Conservation (phyloP, 1,140 invertebrate species). For the Drosophila tristis region DNA sequence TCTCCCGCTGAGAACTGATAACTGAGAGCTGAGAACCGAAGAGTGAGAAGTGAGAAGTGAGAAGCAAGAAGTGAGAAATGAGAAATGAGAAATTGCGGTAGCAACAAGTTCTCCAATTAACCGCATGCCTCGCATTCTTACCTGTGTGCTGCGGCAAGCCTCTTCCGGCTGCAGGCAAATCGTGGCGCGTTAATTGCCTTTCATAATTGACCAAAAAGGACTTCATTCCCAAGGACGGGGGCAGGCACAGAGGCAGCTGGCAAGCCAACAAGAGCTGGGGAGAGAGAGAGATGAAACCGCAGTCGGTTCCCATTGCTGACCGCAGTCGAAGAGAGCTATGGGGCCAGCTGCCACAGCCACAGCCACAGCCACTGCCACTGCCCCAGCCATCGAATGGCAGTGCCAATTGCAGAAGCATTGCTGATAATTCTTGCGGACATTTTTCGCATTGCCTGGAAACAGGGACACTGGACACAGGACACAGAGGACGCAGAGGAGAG, state of each 20-base stretch:
- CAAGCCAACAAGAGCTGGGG: no score
- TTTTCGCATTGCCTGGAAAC: conserved; percentile 17
- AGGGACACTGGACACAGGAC: neutral
- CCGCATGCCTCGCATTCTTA: conserved; percentile 32
- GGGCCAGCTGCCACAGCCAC: no score
- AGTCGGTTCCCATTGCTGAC: conserved; percentile 7
- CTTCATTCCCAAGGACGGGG: neutral
- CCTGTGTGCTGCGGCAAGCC: no score
- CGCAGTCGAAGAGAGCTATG: no score
- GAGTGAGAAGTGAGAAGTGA: conserved; percentile 12
- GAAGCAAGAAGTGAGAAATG: no score
- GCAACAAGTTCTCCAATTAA: conserved; percentile 50
- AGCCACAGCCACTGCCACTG: no score
- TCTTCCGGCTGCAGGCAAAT: conserved; percentile 14
- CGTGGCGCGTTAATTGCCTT: conserved; percentile 53
- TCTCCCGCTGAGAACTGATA: neutral
- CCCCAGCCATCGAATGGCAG: neutral
- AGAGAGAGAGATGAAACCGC: conserved; percentile 2
- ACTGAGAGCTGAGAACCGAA: no score
- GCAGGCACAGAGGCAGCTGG: neutral
- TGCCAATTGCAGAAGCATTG: conserved; percentile 14
- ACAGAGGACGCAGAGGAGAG: neutral
- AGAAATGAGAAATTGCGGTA: conserved; percentile 40
- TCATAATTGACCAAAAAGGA: conserved; percentile 57
- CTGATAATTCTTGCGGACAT: conserved; percentile 24